Conservation (phyloP, 2,113 vertebrate species). For the Penelope pileata region DNA sequence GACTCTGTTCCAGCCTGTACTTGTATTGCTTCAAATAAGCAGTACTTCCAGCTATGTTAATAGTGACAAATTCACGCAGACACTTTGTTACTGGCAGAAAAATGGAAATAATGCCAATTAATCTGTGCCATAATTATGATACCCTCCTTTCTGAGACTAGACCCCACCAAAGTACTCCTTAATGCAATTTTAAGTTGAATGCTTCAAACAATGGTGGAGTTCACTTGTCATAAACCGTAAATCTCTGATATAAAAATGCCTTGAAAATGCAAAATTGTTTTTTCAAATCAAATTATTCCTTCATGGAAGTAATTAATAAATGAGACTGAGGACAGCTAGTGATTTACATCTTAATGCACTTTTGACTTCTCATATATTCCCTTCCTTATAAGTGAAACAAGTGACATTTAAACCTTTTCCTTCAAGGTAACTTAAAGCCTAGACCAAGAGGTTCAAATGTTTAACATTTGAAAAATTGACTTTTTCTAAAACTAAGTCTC, state of each 20-base stretch:
- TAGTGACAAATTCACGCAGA: conserved; percentile 31
- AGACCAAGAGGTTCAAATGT: background rate
- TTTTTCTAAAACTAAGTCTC: background rate
- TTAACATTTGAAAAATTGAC: background rate
- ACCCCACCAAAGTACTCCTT: background rate
- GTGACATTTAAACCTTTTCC: background rate
- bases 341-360: background rate
- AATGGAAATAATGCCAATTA: background rate
- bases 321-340: background rate
- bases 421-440: background rate
- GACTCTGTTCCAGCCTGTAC: conserved; percentile 13
- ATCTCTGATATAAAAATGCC: background rate
- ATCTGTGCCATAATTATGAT: background rate
- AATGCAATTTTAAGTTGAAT: background rate
- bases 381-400: background rate
- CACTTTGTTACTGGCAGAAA: background rate
- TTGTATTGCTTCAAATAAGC: conserved; percentile 21
- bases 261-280: background rate
- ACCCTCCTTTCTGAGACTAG: background rate
- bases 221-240: background rate
- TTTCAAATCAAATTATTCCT: background rate
- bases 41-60: conserved; percentile 35
- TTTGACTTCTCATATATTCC: background rate
- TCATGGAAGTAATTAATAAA: background rate
- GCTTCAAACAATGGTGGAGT: background rate